Evolutionary conservation across 2,113 vertebrate genomes (phyloP), one percentile per base, ranked within the genome.

Genomic region (Trinectes maculatus): DNA sequence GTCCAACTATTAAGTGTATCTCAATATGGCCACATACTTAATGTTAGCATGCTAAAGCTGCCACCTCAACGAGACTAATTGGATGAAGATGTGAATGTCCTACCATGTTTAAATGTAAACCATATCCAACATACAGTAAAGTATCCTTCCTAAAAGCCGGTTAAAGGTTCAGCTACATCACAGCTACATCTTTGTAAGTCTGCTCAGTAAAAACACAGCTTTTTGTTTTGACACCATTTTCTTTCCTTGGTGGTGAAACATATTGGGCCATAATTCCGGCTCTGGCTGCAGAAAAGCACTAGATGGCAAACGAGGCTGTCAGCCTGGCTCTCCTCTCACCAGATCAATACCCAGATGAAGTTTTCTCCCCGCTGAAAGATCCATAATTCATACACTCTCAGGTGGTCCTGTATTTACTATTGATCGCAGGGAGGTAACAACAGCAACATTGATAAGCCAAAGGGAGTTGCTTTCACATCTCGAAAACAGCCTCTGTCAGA

Each of bases 331-430:
- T 71, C 44, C 52, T 49, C 33, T 64, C 56, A 18, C 28, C 64
- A 26, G 68, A 86, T 90, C 87, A 61, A 89, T 89, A 83, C 47
- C 39, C 55, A 79, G 85, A 85, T 85, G 65, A 87, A 82, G 82
- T 82, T 86, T 86, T 88, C 74, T 80, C 77, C 79, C 54, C n/a
- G 53, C 75, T 53, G 75, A 34, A 72, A 21, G 44, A 88, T 89
- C 82, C 79, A 89, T 89, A 86, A 87, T 82, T 87, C 74, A 80
- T 70, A 83, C 79, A 55, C 81, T 65, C 83, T 79, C 71, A 85
- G 88, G 88, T 78, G 84, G 81, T 75, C 83, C 73, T 80, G 84
- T 82, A 75, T 89, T 88, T 86, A 85, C 77, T 56, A 85, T 89
- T 40, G 84, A 87, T 74, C 74, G 42, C 26, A 52, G 18, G 2